These are phyloP conservation scores for Neopipo cinnamomea DNA, from an alignment of 2,113 vertebrate species.

Conservation along the genomic window DNA sequence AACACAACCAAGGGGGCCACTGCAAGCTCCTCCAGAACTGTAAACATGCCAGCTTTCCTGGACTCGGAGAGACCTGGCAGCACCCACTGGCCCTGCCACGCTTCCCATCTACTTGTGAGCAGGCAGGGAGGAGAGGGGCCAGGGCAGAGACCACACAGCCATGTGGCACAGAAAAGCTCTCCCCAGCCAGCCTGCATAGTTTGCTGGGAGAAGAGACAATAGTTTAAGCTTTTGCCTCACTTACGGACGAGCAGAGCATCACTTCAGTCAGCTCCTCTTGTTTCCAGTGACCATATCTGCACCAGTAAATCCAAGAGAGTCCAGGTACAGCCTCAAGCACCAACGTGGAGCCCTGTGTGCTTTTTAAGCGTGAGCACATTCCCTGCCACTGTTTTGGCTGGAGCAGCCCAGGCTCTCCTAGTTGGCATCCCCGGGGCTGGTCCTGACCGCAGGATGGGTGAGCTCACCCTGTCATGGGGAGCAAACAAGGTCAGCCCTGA, in stretches of 20 bases:
- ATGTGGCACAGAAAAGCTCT: not conserved
- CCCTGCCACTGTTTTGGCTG: not conserved
- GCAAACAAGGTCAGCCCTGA: not conserved
- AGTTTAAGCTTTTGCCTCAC: not conserved
- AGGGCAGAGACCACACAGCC: accelerated
- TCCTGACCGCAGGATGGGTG: not conserved
- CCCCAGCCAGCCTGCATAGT: not conserved
- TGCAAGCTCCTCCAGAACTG: not conserved
- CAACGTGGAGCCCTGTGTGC: not conserved
- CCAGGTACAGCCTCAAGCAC: not conserved
- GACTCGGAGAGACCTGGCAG: not conserved
- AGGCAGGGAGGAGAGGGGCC: not conserved
- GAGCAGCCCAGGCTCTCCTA: not conserved
- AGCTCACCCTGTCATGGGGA: not conserved
- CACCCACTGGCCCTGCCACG: accelerated
- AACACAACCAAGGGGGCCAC: not conserved
- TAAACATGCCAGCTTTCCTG: not conserved
- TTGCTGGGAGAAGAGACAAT: not conserved
- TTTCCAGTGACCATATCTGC: not conserved
- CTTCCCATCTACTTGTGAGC: not conserved
- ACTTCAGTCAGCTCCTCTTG: not conserved
- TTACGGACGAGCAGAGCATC: not conserved
- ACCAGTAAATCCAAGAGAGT: not conserved
- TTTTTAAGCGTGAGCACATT: not conserved
- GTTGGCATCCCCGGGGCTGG: not conserved